Evolutionary conservation across 2,113 vertebrate species (phyloP), one percentile per base, ranked within the genome.

Genomic region (Microcebus ravelobensis): DNA sequence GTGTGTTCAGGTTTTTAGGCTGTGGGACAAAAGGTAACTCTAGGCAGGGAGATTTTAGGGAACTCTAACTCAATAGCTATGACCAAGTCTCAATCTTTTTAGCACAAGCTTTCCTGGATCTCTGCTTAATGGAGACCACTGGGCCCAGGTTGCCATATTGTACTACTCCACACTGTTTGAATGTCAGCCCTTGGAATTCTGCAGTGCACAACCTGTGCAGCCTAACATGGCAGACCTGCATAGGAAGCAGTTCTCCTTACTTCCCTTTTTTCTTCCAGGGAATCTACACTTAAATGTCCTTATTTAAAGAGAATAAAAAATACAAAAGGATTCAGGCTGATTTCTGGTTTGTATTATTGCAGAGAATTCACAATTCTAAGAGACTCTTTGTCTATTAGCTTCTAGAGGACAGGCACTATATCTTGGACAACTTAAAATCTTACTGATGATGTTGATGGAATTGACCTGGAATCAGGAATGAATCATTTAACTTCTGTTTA

Each of bases 271-370:
- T 13, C 20, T 93, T 80, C 29, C 39, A 74, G 67, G n/a, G 20
- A 73, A 42, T 91, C 29, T 74, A 59, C 12, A 31, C 1, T 74
- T 42, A 34, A 61, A 11, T 81, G n/a, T 88, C 27, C 29, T 87
- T 80, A 85, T 42, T 65, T 34, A 57, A 96, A 63, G 63, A 91
- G 61, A 85, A 67, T 84, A 84, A 88, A 93, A 93, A 93, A 55
- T 88, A 55, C 17, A 57, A 70, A 87, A 77, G 14, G 45, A 86
- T 76, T 86, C 74, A 87, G 83, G 8, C 50, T 55, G 42, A 31
- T 67, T 76, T 93, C 61, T 81, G 27, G 71, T 71, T 91, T 91
- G 83, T 68, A 91, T 39, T 18, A 59, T 89, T 55, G 29, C 73
- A 71, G 65, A 87, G 21, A 91, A 91, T 73, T 90, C 20, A 79